phyloP scores from a whole-genome alignment of 2,797 vertebrate species.

The Graptemys geographica region DNA sequence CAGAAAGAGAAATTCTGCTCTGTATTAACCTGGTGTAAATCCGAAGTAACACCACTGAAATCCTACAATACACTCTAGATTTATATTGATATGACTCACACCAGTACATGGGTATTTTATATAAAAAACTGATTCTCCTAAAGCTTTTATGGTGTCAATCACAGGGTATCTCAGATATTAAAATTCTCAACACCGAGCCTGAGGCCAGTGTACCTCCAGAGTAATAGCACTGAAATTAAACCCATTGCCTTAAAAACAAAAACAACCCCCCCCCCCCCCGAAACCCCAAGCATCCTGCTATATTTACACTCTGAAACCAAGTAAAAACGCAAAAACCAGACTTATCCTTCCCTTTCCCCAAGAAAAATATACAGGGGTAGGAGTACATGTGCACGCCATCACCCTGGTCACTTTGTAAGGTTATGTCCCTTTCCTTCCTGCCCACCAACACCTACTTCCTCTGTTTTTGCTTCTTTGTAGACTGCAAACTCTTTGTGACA shows the following conservation, averaged over 20 bases:
- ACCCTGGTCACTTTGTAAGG: not conserved
- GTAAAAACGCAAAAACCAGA: not conserved
- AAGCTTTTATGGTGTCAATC: not conserved
- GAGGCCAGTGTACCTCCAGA: not conserved
- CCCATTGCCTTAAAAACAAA: not conserved
- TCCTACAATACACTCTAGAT: not conserved
- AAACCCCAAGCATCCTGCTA: not conserved
- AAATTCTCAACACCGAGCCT: not conserved
- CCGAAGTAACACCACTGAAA: not conserved
- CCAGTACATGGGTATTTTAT: fast-evolving
- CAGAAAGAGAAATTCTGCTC: not conserved
- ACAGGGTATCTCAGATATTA: not conserved
- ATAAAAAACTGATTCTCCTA: not conserved
- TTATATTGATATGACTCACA: not conserved
- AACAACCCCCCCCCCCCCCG: too few relatives aligned
- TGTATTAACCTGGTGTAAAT: not conserved
- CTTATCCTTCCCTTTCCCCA: not conserved
- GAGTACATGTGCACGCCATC: not conserved
- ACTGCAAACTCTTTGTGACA: not conserved
- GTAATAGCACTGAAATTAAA: not conserved
- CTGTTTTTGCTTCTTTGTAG: not conserved
- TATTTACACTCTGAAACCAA: not conserved
- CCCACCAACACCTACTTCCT: not conserved
- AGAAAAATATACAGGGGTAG: not conserved
- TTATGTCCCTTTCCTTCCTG: not conserved